A percentile compares a stretch with the other conserved stretches of the same genome.
Conservation (phyloP, 2,888 invertebrate species). For the Ypsolopha scabrella region DNA sequence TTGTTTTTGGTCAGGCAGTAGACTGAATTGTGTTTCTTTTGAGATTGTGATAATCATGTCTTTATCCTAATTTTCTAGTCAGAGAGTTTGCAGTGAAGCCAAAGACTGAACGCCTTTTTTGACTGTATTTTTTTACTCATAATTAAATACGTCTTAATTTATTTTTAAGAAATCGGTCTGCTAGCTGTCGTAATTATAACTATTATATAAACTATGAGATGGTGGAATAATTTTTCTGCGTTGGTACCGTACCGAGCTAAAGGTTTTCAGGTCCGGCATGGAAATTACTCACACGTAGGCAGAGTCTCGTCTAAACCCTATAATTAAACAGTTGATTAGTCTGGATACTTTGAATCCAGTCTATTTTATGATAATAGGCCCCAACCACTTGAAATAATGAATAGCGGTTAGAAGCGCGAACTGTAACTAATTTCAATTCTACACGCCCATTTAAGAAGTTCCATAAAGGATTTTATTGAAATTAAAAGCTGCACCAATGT, state of each 20-base stretch:
- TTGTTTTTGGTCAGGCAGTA: too few relatives aligned
- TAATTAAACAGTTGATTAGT: slow-evolving; percentile 30
- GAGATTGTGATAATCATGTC: too few relatives aligned
- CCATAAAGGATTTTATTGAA: background rate
- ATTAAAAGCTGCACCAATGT: background rate
- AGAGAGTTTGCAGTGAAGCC: too few relatives aligned
- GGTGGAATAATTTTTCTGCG: background rate
- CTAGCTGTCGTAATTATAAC: too few relatives aligned
- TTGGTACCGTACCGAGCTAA: slow-evolving; percentile 10
- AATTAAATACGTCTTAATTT: too few relatives aligned
- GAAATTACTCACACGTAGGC: slow-evolving; percentile 7
- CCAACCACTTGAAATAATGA: slow-evolving; percentile 17
- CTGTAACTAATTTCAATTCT: slow-evolving; percentile 17
- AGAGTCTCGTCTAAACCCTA: slow-evolving; percentile 12
- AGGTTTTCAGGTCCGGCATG: slow-evolving; percentile 17
- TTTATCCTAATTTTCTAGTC: too few relatives aligned
- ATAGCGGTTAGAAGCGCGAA: slow-evolving; percentile 11
- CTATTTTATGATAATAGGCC: slow-evolving; percentile 22
- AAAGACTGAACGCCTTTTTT: too few relatives aligned
- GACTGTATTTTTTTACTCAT: too few relatives aligned
- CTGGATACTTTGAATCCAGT: slow-evolving; percentile 19
- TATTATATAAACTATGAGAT: too few relatives aligned
- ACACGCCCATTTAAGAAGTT: slow-evolving; percentile 9
- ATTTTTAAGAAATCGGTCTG: too few relatives aligned
- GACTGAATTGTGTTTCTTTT: too few relatives aligned